These are phyloP conservation scores for Herpailurus yagouaroundi DNA, from an alignment of 2,113 vertebrate genomes.

Conservation along the genomic window DNA sequence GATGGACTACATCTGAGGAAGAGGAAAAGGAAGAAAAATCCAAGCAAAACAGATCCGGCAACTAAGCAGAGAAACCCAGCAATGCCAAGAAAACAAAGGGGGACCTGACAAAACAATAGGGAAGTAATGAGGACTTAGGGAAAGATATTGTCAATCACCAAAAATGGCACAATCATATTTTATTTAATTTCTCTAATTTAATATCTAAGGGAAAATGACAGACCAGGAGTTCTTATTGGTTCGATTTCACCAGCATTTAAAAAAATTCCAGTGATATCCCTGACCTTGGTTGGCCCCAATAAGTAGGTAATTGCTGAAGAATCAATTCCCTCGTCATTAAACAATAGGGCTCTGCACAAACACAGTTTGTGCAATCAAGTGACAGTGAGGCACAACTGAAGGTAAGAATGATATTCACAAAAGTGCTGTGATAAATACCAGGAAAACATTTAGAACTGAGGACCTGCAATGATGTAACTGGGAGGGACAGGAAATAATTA, in stretches of 20 bases:
- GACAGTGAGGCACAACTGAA: constrained; percentile 76
- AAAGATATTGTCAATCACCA: neutral
- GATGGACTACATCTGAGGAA: neutral
- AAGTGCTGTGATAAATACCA: constrained; percentile 48
- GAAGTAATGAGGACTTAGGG: constrained; percentile 46
- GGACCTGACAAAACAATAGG: constrained; percentile 58
- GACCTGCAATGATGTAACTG: neutral
- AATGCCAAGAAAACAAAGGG: constrained; percentile 62
- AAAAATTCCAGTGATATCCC: constrained; percentile 44
- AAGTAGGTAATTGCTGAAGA: constrained; percentile 84
- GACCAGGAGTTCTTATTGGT: constrained; percentile 71
- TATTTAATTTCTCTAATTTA: constrained; percentile 64
- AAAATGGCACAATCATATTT: constrained; percentile 58
- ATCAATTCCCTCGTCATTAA: constrained; percentile 82
- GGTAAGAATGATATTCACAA: constrained; percentile 69
- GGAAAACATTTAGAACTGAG: constrained; percentile 62
- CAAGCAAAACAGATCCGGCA: constrained; percentile 45
- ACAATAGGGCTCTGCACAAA: constrained; percentile 82
- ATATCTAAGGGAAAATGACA: constrained; percentile 55
- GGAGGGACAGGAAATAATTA: neutral
- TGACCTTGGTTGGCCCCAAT: constrained; percentile 75
- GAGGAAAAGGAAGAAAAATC: neutral
- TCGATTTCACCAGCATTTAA: constrained; percentile 61
- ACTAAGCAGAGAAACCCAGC: constrained; percentile 41
- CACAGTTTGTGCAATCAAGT: constrained; percentile 77